These are phyloP conservation scores for Ammodytes dubius DNA, from an alignment of 2,113 vertebrate genomes.

Conservation along the genomic window DNA sequence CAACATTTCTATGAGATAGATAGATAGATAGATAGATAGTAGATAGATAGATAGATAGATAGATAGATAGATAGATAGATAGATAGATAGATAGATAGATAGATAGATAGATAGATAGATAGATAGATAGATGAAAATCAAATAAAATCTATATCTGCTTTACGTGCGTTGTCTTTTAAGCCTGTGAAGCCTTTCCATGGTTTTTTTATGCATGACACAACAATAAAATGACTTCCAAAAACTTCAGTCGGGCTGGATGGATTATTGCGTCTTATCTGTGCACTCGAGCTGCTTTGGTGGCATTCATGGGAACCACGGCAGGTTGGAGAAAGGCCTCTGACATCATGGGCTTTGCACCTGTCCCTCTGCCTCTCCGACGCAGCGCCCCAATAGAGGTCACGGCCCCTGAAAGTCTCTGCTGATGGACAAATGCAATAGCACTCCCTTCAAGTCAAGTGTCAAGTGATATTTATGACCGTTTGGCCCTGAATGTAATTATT, in stretches of 20 bases:
- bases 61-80: neutral
- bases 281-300: constrained; percentile 27
- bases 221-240: neutral
- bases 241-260: neutral
- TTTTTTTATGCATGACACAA: neutral
- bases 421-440: constrained; percentile 74
- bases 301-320: constrained; percentile 73
- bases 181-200: neutral
- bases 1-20: neutral
- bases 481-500: constrained; percentile 65
- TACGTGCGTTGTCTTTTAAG: neutral
- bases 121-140: neutral
- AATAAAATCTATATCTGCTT: neutral
- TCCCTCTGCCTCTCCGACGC: constrained; percentile 61
- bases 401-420: constrained; percentile 75
- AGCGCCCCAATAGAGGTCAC: constrained; percentile 47
- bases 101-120: neutral
- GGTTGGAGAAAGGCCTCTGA: constrained; percentile 55
- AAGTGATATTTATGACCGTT: constrained; percentile 67
- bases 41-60: neutral
- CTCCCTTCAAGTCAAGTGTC: constrained; percentile 63
- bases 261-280: constrained; percentile 18
- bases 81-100: neutral
- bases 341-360: constrained; percentile 83
- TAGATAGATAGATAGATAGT: neutral